phyloP scores from a whole-genome alignment of 2,113 vertebrate genomes.

The Stegostoma tigrinum region DNA sequence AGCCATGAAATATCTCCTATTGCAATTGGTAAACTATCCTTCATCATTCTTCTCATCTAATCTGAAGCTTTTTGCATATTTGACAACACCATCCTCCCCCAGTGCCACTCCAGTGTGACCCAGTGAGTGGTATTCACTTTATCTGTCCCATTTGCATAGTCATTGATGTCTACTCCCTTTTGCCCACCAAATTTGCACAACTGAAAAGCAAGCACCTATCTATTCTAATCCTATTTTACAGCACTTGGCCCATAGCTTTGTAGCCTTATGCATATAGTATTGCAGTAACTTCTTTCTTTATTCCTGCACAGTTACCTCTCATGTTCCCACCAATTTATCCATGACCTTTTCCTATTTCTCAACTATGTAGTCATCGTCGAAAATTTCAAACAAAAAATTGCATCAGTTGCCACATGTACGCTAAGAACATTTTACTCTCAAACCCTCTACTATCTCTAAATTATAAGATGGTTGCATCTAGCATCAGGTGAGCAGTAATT shows the following conservation, averaged over 20 bases:
- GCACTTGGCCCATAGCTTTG: too few relatives aligned
- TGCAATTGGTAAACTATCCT: neutral
- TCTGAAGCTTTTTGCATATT: neutral
- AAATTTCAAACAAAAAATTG: neutral
- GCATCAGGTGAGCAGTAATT: neutral
- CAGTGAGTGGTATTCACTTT: neutral
- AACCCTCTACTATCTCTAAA: neutral
- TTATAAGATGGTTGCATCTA: neutral
- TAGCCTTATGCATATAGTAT: neutral
- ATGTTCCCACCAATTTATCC: neutral
- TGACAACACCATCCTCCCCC: neutral
- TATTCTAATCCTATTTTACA: too few relatives aligned
- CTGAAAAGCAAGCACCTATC: too few relatives aligned
- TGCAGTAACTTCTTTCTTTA: neutral
- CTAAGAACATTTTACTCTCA: neutral
- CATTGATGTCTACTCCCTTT: too few relatives aligned
- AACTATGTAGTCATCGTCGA: neutral
- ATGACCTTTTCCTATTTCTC: neutral
- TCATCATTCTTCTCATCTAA: neutral
- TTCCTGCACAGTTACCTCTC: neutral
- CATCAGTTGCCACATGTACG: neutral
- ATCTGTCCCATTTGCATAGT: neutral
- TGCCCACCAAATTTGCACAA: too few relatives aligned
- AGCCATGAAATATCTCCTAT: neutral
- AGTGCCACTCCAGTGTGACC: neutral